Percentiles rank a stretch among this genome's conserved stretches.
phyloP scores from a whole-genome alignment of 2,888 invertebrate species.

The Aricia artaxerxes region DNA sequence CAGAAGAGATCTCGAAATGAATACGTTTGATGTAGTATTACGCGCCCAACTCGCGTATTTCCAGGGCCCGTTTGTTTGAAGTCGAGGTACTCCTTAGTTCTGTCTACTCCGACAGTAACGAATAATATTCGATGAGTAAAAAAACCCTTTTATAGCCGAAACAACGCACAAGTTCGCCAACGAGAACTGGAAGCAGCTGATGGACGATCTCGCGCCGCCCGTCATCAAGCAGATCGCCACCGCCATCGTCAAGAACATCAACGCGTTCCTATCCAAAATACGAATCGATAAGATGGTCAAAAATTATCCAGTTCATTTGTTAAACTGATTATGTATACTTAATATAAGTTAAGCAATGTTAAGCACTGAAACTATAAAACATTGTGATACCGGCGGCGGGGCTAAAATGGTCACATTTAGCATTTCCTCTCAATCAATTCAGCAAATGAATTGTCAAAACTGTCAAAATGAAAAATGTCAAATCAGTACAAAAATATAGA shows the following conservation, averaged over 20 bases:
- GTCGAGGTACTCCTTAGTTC: too few relatives aligned
- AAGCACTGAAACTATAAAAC: not conserved
- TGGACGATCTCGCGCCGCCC: slow-evolving; percentile 74
- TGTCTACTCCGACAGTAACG: too few relatives aligned
- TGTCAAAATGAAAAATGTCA: too few relatives aligned
- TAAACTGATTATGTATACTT: not conserved
- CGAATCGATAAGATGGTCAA: slow-evolving; percentile 12
- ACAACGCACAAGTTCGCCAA: slow-evolving; percentile 69
- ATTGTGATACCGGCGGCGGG: not conserved
- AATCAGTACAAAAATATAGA: too few relatives aligned
- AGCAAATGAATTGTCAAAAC: too few relatives aligned
- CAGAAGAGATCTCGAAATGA: too few relatives aligned
- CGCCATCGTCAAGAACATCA: slow-evolving; percentile 54
- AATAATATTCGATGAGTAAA: not conserved
- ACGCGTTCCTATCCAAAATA: slow-evolving; percentile 20
- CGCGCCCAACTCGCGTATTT: too few relatives aligned
- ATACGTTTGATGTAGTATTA: too few relatives aligned
- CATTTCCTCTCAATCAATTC: too few relatives aligned
- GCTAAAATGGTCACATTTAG: too few relatives aligned
- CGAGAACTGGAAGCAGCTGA: slow-evolving; percentile 71
- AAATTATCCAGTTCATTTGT: slow-evolving; percentile 19
- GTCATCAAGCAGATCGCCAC: slow-evolving; percentile 71
- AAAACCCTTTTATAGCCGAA: slow-evolving; percentile 44
- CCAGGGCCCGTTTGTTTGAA: too few relatives aligned
- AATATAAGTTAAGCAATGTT: not conserved